Percentiles rank a stretch among this genome's conserved stretches.
phyloP scores from a whole-genome alignment of 2,113 vertebrate species.

The Vulpes ferrilata region DNA sequence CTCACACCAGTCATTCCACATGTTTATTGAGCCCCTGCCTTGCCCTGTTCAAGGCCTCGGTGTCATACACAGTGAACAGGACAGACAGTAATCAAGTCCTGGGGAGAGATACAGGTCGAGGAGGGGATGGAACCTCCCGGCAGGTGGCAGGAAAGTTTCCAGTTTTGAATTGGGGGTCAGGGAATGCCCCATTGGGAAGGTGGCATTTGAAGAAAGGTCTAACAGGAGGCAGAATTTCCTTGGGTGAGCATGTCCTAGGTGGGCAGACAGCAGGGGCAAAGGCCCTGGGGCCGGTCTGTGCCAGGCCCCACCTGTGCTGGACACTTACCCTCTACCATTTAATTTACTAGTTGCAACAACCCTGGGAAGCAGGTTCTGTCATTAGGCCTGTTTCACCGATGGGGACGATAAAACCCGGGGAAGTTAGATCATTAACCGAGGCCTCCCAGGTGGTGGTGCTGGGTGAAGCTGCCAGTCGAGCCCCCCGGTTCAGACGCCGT shows the following conservation, averaged over 20 bases:
- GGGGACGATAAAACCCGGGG: neutral
- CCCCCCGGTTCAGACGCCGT: accelerated
- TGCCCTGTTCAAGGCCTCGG: neutral
- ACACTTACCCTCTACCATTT: neutral
- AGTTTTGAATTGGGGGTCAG: neutral
- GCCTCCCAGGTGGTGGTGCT: accelerated
- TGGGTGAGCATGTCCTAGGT: neutral
- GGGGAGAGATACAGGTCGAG: neutral
- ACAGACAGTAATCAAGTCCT: neutral
- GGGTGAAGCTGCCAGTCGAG: neutral
- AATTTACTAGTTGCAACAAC: neutral
- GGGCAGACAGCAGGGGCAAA: neutral
- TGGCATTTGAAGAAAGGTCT: neutral
- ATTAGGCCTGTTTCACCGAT: neutral
- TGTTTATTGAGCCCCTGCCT: neutral
- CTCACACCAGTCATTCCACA: accelerated
- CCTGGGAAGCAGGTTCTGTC: neutral
- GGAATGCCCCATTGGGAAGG: neutral
- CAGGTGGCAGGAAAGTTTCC: neutral
- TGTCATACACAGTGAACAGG: neutral
- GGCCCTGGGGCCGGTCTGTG: neutral
- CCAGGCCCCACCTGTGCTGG: neutral
- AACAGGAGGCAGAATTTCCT: neutral
- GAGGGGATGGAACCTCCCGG: neutral
- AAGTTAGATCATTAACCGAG: accelerated